Conservation (phyloP, 2,888 invertebrate species). For the Congeria kusceri region DNA sequence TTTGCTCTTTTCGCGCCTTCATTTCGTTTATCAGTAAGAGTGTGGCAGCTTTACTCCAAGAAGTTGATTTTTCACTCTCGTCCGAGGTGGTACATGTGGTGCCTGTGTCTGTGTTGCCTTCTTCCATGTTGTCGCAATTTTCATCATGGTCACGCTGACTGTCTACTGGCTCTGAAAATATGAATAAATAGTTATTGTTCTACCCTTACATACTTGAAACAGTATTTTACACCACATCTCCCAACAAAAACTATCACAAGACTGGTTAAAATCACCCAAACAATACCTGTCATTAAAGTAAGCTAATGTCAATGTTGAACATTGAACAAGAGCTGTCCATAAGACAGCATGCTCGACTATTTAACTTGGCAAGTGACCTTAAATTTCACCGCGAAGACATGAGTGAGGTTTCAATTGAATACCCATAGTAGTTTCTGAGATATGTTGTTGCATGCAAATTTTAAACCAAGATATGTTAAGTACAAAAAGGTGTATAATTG, state of each 20-base stretch:
- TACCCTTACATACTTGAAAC: conserved; percentile 17
- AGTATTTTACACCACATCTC: conserved; percentile 23
- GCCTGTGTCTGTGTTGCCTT: conserved; percentile 4
- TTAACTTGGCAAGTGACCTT: no score
- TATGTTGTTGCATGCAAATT: no score
- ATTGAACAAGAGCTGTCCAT: no score
- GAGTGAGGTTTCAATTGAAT: no score
- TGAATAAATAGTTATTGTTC: conserved; percentile 24
- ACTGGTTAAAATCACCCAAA: conserved; percentile 13
- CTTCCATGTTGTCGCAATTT: conserved; percentile 9
- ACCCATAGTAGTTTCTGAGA: no score
- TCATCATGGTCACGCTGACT: conserved; percentile 9
- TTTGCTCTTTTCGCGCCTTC: conserved; percentile 21
- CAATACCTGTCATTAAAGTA: conserved; percentile 13
- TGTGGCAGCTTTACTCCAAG: conserved; percentile 27
- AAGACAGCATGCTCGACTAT: no score
- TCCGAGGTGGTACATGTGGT: conserved; percentile 1
- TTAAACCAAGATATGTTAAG: no score
- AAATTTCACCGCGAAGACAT: no score
- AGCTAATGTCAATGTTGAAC: conserved; percentile 15
- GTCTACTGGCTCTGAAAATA: conserved; percentile 25
- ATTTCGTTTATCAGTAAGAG: conserved; percentile 15
- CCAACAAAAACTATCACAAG: conserved; percentile 21
- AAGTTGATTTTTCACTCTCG: conserved; percentile 24
- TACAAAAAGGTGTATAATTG: no score